A percentile compares a stretch with the other conserved stretches of the same genome.
These are phyloP conservation scores for Pelmatolapia mariae DNA, from an alignment of 2,113 vertebrate genomes.

Conservation along the genomic window DNA sequence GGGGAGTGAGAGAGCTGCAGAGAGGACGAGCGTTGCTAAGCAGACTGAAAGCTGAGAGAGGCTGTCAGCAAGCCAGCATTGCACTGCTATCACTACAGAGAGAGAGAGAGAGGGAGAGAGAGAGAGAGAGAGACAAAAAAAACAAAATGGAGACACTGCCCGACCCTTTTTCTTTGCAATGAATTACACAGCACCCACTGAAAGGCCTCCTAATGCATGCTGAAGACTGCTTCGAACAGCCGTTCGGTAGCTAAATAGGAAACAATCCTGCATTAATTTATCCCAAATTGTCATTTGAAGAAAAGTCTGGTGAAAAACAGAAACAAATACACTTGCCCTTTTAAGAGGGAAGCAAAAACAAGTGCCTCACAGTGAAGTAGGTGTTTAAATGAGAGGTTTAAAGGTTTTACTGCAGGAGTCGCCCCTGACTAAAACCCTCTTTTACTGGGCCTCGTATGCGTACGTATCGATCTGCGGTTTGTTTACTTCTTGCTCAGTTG, in stretches of 20 bases:
- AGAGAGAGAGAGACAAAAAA: neutral
- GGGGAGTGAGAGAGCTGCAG: conserved; percentile 44
- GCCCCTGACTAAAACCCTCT: neutral
- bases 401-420: neutral
- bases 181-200: neutral
- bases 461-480: conserved; percentile 22
- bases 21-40: conserved; percentile 65
- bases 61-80: conserved; percentile 56
- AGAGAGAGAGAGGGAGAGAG: neutral
- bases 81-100: conserved; percentile 42
- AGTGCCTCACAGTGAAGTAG: neutral
- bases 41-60: conserved; percentile 60
- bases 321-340: neutral
- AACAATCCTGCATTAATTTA: neutral
- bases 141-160: conserved; percentile 60
- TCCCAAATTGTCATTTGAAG: neutral
- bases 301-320: neutral
- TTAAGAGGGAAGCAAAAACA: neutral
- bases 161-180: conserved; percentile 1
- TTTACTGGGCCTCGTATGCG: neutral
- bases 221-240: neutral
- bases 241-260: neutral
- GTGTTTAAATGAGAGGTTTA: neutral
- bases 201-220: neutral
- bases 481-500: conserved; percentile 36